phyloP scores from a whole-genome alignment of 2,113 vertebrate species.

The rabbit (Oryctolagus cuniculus) region DNA sequence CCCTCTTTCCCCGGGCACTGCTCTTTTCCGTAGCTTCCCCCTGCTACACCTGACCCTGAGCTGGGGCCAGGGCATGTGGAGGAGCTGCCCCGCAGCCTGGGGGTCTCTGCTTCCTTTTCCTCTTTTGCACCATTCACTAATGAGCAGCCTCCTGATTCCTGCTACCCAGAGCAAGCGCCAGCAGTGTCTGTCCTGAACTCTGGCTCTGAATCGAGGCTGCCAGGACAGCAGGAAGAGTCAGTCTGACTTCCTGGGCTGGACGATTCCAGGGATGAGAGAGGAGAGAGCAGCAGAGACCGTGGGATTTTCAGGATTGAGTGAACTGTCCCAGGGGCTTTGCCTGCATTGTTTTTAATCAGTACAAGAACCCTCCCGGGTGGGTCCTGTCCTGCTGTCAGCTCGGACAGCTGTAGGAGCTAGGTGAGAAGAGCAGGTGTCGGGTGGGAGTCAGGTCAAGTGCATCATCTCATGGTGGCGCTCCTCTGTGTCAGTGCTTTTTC shows the following conservation, averaged over 20 bases:
- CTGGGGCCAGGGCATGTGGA: background rate
- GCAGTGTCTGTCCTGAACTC: conserved; percentile 5
- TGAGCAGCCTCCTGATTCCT: conserved; percentile 19
- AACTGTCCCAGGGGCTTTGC: conserved; percentile 32
- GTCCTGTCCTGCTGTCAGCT: background rate
- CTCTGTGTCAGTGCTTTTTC: background rate
- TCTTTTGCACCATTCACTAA: background rate
- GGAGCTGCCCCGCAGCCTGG: background rate
- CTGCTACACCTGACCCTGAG: background rate
- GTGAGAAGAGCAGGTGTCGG: background rate
- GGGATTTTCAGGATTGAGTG: background rate
- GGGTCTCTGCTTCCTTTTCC: background rate
- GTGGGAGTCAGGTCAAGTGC: background rate
- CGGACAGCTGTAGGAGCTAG: background rate
- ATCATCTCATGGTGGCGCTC: background rate
- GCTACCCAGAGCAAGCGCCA: background rate
- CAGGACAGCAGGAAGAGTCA: background rate
- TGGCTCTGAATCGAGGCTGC: background rate
- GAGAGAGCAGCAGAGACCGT: background rate
- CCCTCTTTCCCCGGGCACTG: background rate
- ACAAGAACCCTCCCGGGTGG: background rate
- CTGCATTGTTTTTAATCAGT: background rate
- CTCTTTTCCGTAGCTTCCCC: background rate
- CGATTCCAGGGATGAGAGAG: background rate
- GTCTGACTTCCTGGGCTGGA: conserved; percentile 17